These are phyloP conservation scores for Leucoma salicis DNA, from an alignment of 2,888 invertebrate species.

Conservation along the genomic window DNA sequence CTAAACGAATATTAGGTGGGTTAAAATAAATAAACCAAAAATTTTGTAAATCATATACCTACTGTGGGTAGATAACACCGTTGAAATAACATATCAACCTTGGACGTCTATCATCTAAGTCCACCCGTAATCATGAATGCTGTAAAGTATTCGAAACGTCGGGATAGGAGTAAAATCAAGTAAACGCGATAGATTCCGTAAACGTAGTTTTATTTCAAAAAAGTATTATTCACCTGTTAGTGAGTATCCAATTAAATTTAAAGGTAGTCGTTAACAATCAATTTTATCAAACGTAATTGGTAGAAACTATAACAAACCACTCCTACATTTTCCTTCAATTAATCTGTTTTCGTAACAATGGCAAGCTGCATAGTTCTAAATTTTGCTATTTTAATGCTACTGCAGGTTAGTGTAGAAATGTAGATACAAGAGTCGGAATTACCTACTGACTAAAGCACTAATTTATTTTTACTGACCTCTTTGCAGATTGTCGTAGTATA, in stretches of 20 bases:
- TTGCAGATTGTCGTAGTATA: constrained; percentile 22
- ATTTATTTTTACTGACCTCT: background rate
- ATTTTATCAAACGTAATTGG: background rate
- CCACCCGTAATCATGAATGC: no score
- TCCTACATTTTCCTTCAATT: constrained; percentile 3
- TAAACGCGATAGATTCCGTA: no score
- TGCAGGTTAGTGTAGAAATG: constrained; percentile 18
- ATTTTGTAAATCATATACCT: no score
- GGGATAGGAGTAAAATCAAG: no score
- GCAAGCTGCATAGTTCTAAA: constrained; percentile 12
- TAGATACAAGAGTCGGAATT: background rate
- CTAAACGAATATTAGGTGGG: no score
- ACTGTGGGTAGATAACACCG: no score
- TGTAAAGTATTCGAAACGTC: no score
- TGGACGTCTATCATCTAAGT: no score
- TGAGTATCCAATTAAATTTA: constrained; percentile 22
- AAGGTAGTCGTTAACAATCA: constrained; percentile 11
- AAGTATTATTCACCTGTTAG: no score
- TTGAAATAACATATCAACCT: no score
- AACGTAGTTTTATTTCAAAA: no score
- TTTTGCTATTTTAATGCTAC: constrained; percentile 16
- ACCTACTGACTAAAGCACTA: background rate
- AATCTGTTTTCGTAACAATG: constrained; percentile 21
- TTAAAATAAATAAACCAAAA: no score
- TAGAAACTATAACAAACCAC: constrained; percentile 4